Evolutionary conservation across 2,797 vertebrate genomes (phyloP), one percentile per base, ranked within the genome.

Genomic region (Loris lydekkerianus): DNA sequence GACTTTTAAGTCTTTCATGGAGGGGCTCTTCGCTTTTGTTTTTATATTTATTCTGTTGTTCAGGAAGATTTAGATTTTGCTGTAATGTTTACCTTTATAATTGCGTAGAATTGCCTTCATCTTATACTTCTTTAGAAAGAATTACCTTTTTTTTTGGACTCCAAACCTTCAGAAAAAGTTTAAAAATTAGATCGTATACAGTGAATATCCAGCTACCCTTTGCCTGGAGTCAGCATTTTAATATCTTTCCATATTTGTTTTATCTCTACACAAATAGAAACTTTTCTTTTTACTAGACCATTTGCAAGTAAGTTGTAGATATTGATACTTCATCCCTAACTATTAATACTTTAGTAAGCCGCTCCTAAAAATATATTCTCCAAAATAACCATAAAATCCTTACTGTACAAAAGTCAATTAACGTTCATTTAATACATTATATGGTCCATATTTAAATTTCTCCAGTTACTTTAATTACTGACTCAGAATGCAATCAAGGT

Each of bases 111-210:
- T 25, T 92, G 34, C 11, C 10, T 87, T 93, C 25, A 15, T 29
- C 23, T 90, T 77, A 1, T n/a, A 40, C 70, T 87, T 91, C 84
- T 72, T 70, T 34, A 75, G 46, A 81, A 92, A 81, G n/a, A 89
- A 76, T 89, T 86, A 76, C 29, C 43, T 23, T 23, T 23, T 60
- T 23, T 29, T 56, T 58, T 49, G 29, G 87, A 81, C 60, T 87
- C 70, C 37, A 89, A 75, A 94, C 25, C 10, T 84, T 69, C 21
- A 90, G 63, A 58, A 77, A 91, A 91, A 76, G 27, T 27, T 81
- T 69, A 65, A 60, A 73, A 75, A 92, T 56, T 58, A 75, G 17
- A 49, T 14, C 49, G 13, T 14, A 49, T 70, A 13, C 61, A 90
- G 10, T 53, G 43, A 63, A 53, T n/a, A 77, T 21, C 10, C n/a